A percentile compares a stretch with the other conserved stretches of the same genome.
These are phyloP conservation scores for Hypsibius dujardini DNA, from an alignment of 1,140 invertebrate species.

Conservation along the genomic window DNA sequence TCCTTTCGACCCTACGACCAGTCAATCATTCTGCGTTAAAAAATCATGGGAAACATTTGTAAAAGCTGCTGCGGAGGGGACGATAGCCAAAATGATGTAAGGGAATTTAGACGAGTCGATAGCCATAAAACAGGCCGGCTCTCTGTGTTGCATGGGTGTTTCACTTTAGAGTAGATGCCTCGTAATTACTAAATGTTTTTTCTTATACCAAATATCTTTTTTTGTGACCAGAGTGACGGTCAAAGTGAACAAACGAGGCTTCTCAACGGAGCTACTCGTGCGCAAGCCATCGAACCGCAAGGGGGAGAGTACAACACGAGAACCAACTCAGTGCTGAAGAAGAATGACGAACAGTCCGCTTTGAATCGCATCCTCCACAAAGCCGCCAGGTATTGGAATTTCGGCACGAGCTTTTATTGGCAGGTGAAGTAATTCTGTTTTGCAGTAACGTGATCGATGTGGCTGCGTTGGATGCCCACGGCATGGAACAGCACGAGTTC, in stretches of 20 bases:
- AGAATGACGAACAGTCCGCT: slow-evolving; percentile 67
- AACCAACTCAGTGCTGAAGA: slow-evolving; percentile 45
- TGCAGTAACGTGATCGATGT: slow-evolving; percentile 66
- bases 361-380: slow-evolving; percentile 66
- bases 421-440: no score
- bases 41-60: slow-evolving; percentile 10
- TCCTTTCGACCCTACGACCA: not conserved
- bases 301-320: not conserved
- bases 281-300: not conserved
- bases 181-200: no score
- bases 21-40: not conserved
- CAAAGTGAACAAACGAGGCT: not conserved
- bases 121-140: no score
- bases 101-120: no score
- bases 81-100: slow-evolving; percentile 9
- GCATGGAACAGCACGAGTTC: slow-evolving; percentile 58
- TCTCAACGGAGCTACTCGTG: not conserved
- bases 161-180: no score
- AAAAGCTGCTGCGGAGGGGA: slow-evolving; percentile 1
- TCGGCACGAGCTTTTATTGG: slow-evolving; percentile 20
- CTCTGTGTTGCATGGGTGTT: not conserved
- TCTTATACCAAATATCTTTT: no score
- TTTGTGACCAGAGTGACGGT: not conserved
- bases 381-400: slow-evolving; percentile 50
- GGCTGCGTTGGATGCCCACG: slow-evolving; percentile 55